A percentile compares a stretch with the other conserved stretches of the same genome.
Conservation (phyloP, 1,140 invertebrate species). For the Radopholus similis region DNA sequence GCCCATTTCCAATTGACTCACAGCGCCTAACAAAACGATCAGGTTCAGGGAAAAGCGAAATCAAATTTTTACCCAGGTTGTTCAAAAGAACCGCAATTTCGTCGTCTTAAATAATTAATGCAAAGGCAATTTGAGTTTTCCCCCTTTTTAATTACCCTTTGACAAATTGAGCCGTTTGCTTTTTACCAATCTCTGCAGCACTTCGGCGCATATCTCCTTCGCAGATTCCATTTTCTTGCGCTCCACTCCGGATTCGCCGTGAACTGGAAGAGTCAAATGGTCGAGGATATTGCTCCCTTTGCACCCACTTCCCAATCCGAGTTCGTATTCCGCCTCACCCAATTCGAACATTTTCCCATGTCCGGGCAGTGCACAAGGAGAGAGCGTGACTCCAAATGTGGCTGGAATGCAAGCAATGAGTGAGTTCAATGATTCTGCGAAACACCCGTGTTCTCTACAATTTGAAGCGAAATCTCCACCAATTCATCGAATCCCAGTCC, state of each 20-base stretch:
- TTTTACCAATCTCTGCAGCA: constrained; percentile 40
- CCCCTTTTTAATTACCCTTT: background rate
- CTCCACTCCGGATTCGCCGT: constrained; percentile 78
- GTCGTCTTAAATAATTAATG: constrained; percentile 56
- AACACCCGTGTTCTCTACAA: constrained; percentile 60
- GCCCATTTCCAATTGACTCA: constrained; percentile 74
- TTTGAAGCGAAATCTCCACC: constrained; percentile 47
- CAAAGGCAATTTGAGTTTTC: background rate
- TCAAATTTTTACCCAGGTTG: constrained; percentile 68
- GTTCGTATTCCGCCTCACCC: constrained; percentile 70
- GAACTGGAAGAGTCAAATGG: constrained; percentile 63
- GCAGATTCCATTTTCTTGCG: constrained; percentile 66
- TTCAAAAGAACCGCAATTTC: constrained; percentile 72
- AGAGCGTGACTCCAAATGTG: constrained; percentile 72
- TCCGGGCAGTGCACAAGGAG: constrained; percentile 72
- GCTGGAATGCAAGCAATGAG: constrained; percentile 61
- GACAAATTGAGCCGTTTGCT: constrained; percentile 14
- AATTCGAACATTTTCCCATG: constrained; percentile 69
- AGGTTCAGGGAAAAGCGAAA: background rate
- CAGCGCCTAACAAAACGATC: constrained; percentile 54
- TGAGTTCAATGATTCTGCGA: constrained; percentile 52
- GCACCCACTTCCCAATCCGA: constrained; percentile 71
- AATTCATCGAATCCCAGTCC: constrained; percentile 65
- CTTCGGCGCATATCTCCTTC: constrained; percentile 21
- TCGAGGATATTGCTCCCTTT: too few species aligned